A percentile compares a stretch with the other conserved stretches of the same genome.
Conservation (phyloP, 2,113 vertebrate species). For the Redunca redunca region DNA sequence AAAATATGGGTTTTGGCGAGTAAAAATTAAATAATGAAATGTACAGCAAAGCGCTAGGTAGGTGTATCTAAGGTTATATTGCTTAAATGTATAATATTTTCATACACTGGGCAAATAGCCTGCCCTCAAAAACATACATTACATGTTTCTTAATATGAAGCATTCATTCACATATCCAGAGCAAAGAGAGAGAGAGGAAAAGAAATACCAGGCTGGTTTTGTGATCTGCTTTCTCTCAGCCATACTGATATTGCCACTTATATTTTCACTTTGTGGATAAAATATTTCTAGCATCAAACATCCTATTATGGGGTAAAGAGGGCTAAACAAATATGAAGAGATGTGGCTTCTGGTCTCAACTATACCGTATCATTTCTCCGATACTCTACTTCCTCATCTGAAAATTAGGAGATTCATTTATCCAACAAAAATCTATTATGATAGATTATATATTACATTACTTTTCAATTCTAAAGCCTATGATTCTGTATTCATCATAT, state of each 20-base stretch:
- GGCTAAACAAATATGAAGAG: not conserved
- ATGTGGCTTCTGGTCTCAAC: not conserved
- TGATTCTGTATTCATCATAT: constrained; percentile 25
- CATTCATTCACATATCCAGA: constrained; percentile 19
- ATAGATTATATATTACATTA: not conserved
- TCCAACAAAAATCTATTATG: not conserved
- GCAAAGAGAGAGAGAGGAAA: not conserved
- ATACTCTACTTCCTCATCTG: constrained; percentile 18
- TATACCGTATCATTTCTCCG: not conserved
- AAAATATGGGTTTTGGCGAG: not conserved
- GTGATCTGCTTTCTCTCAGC: constrained; percentile 8
- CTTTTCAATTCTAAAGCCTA: not conserved
- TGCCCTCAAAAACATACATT: not conserved
- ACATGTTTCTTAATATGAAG: not conserved
- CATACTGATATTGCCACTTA: not conserved
- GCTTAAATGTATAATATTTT: constrained; percentile 7
- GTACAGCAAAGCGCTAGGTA: not conserved
- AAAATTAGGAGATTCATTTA: constrained; percentile 35
- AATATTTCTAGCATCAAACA: not conserved
- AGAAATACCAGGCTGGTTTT: not conserved
- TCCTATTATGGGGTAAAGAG: not conserved
- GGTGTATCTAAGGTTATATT: not conserved
- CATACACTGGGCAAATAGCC: not conserved
- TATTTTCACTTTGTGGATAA: constrained; percentile 8
- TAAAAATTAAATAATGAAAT: constrained; percentile 30